Evolutionary conservation across 2,113 vertebrate species (phyloP).

Genomic region (Harpagus bidentatus): DNA sequence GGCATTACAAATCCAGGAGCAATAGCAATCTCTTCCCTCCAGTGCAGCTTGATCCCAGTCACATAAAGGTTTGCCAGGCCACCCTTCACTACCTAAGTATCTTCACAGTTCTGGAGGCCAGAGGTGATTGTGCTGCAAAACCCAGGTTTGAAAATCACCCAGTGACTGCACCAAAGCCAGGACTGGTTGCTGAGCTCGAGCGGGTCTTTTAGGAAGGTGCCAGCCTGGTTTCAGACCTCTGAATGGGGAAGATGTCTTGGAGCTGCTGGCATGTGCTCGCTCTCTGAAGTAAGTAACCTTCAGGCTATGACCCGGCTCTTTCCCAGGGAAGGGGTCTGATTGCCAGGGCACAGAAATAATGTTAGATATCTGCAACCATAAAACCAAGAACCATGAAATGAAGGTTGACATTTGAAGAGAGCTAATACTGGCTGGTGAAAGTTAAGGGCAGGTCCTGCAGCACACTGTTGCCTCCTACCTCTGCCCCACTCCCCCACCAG

Average conservation of each 20-base stretch:
- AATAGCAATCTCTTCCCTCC: not conserved
- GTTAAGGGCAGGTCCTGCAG: not conserved
- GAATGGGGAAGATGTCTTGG: not conserved
- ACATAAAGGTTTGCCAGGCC: not conserved
- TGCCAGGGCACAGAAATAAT: not conserved
- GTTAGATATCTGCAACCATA: not conserved
- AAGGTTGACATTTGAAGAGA: not conserved
- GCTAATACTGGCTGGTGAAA: not conserved
- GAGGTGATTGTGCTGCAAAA: not conserved
- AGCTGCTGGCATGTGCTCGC: not conserved
- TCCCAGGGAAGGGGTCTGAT: not conserved
- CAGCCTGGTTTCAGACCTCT: not conserved
- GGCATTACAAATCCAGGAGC: not conserved
- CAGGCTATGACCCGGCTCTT: not conserved
- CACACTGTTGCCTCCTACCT: not conserved
- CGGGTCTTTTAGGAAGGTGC: not conserved
- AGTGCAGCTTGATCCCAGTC: not conserved
- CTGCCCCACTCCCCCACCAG: not conserved
- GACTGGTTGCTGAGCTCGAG: not conserved
- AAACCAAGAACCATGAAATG: conserved; percentile 9
- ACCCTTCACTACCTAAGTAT: not conserved
- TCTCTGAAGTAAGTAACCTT: not conserved
- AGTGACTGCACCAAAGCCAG: not conserved
- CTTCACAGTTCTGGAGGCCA: not conserved
- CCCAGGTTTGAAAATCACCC: not conserved